phyloP scores from a whole-genome alignment of 2,888 invertebrate genomes.

The Leptura quadrifasciata region DNA sequence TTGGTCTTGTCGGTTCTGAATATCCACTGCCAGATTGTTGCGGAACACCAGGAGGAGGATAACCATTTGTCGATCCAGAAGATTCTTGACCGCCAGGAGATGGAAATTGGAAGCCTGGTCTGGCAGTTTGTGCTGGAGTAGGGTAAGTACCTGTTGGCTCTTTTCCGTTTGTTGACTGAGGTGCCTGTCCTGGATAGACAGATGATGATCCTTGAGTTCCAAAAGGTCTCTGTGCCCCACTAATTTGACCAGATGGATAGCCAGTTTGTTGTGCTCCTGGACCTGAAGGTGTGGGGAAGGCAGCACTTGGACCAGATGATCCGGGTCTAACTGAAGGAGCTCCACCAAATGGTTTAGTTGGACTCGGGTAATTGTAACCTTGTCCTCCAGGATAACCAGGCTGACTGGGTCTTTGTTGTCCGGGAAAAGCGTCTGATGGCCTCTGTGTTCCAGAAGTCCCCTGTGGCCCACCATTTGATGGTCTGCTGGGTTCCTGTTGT shows the following conservation, averaged over 20 bases:
- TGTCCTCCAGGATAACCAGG: conserved; percentile 10
- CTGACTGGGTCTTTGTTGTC: conserved; percentile 16
- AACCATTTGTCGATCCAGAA: not conserved
- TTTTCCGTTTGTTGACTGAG: not conserved
- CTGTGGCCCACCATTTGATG: conserved; percentile 32
- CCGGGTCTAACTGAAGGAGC: not conserved
- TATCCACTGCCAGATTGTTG: not conserved
- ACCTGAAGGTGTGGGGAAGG: not conserved
- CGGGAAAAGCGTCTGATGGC: conserved; percentile 49
- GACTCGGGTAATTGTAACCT: not conserved
- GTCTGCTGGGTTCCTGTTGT: conserved; percentile 50
- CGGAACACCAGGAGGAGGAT: not conserved
- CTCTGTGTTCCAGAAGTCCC: not conserved
- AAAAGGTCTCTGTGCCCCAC: conserved; percentile 8
- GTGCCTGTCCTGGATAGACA: not conserved
- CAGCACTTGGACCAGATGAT: not conserved
- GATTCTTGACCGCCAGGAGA: not conserved
- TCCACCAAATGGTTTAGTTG: not conserved
- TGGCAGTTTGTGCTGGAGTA: not conserved
- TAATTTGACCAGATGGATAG: not conserved
- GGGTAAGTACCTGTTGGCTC: too few species aligned
- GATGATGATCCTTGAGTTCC: not conserved
- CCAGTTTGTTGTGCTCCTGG: not conserved
- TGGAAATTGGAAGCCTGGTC: not conserved
- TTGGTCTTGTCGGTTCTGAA: conserved; percentile 11